Evolutionary conservation across 37 sponge, comb jelly and placozoan genomes (phyloP).

Genomic region (Chondrilla cf. caribensis): DNA sequence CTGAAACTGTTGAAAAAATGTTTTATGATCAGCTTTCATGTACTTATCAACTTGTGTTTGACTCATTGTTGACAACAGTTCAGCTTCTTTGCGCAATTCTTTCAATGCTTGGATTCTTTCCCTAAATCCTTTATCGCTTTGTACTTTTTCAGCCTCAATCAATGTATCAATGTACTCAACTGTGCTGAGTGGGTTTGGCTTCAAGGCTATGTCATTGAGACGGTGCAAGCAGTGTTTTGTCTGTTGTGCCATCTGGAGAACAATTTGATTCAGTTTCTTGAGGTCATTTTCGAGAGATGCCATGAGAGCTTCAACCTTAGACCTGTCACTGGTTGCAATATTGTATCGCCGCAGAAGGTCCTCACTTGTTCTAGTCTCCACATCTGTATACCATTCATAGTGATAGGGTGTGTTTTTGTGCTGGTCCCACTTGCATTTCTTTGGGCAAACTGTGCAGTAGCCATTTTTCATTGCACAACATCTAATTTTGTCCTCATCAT

Average conservation of each 20-base stretch:
- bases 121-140: neutral
- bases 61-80: neutral
- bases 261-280: neutral
- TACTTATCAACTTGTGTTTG: too few species aligned
- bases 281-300: neutral
- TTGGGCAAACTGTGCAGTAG: slow-evolving; percentile 5
- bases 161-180: slow-evolving; percentile 11
- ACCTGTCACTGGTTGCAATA: neutral
- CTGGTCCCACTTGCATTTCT: slow-evolving; percentile 2
- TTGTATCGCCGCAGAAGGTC: neutral
- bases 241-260: too few species aligned
- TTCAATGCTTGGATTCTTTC: neutral
- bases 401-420: neutral
- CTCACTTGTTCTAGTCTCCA: neutral
- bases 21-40: too few species aligned
- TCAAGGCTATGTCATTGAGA: slow-evolving; percentile 18
- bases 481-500: slow-evolving; percentile 4
- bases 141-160: neutral
- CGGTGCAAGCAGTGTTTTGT: neutral
- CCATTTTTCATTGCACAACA: slow-evolving; percentile 14
- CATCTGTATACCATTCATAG: neutral
- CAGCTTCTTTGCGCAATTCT: neutral
- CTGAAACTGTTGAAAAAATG: too few species aligned
- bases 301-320: neutral
- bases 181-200: neutral